Percentiles rank a stretch among this genome's conserved stretches.
These are phyloP conservation scores for Dinoponera quadriceps DNA, from an alignment of 1,140 invertebrate genomes.

Conservation along the genomic window DNA sequence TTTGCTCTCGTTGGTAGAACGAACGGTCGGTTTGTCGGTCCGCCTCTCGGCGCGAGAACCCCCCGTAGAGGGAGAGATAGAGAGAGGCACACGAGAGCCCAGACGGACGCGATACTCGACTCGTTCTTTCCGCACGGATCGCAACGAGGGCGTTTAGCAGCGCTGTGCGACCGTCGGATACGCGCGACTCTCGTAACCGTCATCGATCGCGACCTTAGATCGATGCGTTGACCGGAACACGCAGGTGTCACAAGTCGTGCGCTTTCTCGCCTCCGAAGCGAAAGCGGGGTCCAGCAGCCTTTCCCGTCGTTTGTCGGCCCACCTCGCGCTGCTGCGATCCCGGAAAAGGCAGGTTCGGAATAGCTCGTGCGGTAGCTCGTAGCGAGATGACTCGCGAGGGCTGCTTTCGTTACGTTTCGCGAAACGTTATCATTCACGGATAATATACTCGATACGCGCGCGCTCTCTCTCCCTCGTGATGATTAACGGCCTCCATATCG, in stretches of 20 bases:
- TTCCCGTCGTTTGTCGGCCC: no score
- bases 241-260: neutral
- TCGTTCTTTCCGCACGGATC: slow-evolving; percentile 46
- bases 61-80: neutral
- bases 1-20: slow-evolving; percentile 68
- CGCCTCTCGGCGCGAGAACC: slow-evolving; percentile 37
- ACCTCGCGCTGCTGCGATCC: neutral
- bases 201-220: slow-evolving; percentile 55
- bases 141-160: slow-evolving; percentile 49
- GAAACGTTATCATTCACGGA: slow-evolving; percentile 13
- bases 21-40: slow-evolving; percentile 50
- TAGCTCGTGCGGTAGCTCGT: no score
- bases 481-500: slow-evolving; percentile 37
- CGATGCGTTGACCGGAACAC: slow-evolving; percentile 31
- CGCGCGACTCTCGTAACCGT: neutral
- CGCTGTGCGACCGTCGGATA: neutral
- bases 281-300: neutral
- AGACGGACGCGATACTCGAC: slow-evolving; percentile 50
- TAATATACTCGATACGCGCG: slow-evolving; percentile 10
- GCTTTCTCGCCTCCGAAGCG: neutral
- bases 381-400: slow-evolving; percentile 16
- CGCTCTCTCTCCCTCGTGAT: no score
- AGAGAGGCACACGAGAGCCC: slow-evolving; percentile 14
- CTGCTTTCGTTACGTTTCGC: slow-evolving; percentile 14
- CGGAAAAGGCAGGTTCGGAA: no score